Conservation (phyloP, 1,140 invertebrate genomes). For the Panagrolaimus sp. region DNA sequence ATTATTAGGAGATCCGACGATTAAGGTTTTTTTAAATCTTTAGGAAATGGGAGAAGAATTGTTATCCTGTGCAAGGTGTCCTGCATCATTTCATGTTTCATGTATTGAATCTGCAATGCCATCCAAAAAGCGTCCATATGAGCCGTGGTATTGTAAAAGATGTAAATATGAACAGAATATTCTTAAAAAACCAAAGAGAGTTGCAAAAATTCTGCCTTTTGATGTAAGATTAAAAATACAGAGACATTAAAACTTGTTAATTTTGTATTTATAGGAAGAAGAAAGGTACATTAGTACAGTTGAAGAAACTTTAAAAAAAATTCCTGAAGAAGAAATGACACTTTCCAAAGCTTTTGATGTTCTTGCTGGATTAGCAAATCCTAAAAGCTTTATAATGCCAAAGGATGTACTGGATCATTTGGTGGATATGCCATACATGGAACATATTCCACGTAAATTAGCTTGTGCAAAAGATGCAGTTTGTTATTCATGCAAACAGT, state of each 20-base stretch:
- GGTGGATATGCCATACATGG: conserved; percentile 8
- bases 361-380: background rate
- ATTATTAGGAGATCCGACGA: background rate
- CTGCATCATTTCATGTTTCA: background rate
- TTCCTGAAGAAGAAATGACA: background rate
- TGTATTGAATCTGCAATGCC: conserved; percentile 5
- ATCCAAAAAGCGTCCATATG: background rate
- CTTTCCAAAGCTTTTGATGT: background rate
- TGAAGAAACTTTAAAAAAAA: background rate
- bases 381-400: background rate
- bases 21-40: background rate
- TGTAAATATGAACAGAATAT: conserved; percentile 13
- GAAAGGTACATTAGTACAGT: background rate
- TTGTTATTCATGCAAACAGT: background rate
- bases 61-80: background rate
- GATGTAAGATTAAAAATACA: background rate
- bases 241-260: background rate
- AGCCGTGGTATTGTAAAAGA: conserved; percentile 6
- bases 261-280: conserved; percentile 1
- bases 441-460: background rate
- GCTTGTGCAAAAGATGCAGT: background rate
- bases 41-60: conserved; percentile 5
- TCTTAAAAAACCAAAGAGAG: background rate
- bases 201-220: conserved; percentile 3
- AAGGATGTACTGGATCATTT: background rate